Base-by-base conservation (phyloP, 2,113 vertebrate genomes). In the Cottus gobio region DNA sequence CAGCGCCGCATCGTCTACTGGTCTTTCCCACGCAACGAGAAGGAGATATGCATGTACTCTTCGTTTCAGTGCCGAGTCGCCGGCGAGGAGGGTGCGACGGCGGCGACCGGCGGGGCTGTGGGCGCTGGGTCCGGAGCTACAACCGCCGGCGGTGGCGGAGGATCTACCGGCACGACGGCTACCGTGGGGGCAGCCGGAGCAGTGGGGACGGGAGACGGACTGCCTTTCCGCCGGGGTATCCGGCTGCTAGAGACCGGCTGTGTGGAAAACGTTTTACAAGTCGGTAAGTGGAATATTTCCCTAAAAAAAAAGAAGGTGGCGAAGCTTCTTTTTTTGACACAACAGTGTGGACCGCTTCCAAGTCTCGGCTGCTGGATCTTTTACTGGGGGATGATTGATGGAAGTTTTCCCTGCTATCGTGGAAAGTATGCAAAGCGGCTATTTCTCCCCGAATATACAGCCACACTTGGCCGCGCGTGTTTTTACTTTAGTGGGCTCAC, bases 251-350 rank as follows among this genome's bases (percentile, higher is more conserved):
- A 99, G 93, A 97, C 95, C 82, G 97, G 97, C 90, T 96, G 97
- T 82, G 97, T 99, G 95, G 97, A 98, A 89, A 99, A 97, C 93
- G 97, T 98, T 85, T 96, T 98, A 90, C 97, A 99, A 99, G 97
- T 99, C 93, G 97, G 97, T 99, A 95, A 97, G 97, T 98, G 87
- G 77, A 62, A 73, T 46, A 75, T 68, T 71, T 73, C 1, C 26
- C 0, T 54, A 0, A 80, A 61, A 0, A 80, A 78, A 61, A 0
- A 80, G 56, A 74, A 0, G 5, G 42, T 48, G 58, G 62, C 20
- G 46, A 73, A 58, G 77, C 60, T 77, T 36, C 71, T 31, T 50
- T 50, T 50, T 48, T 9, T 12, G 56, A 42, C 61, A 50, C 24
- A 26, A 16, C 54, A 44, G 1, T 16, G 5, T 31, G 87, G 77